These are phyloP conservation scores for Psittacula derbiana DNA, from an alignment of 2,797 vertebrate species.

Conservation along the genomic window DNA sequence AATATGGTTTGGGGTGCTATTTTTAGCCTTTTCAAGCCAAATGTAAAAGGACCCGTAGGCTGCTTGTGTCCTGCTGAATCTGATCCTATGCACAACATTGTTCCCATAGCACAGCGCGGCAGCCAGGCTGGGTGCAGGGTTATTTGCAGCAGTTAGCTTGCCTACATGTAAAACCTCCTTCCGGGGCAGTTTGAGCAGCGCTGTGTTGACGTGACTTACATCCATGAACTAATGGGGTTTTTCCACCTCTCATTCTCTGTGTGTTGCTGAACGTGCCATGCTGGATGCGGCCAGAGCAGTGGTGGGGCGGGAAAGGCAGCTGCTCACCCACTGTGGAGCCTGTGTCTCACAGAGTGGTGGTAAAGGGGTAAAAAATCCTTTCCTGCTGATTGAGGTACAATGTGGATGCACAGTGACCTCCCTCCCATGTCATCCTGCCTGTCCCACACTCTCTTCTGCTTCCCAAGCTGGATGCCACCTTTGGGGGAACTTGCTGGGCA, in stretches of 20 bases:
- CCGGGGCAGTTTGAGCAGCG: neutral
- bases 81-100: neutral
- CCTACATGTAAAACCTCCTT: neutral
- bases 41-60: conserved; percentile 38
- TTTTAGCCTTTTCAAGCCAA: conserved; percentile 59
- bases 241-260: neutral
- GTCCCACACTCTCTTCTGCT: neutral
- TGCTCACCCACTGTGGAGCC: neutral
- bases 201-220: neutral
- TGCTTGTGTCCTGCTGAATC: conserved; percentile 36
- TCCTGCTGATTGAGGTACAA: neutral
- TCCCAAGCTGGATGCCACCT: neutral
- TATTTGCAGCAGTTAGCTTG: conserved; percentile 35
- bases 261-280: neutral
- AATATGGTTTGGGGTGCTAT: neutral
- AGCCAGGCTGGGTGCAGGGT: neutral
- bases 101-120: neutral
- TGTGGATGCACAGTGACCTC: neutral
- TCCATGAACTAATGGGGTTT: neutral
- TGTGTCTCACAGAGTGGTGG: neutral
- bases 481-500: neutral
- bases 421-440: neutral
- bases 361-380: neutral
- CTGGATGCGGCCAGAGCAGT: neutral
- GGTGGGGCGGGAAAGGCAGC: neutral